Evolutionary conservation across 2,888 invertebrate genomes (phyloP).

Genomic region (Formica aserva): DNA sequence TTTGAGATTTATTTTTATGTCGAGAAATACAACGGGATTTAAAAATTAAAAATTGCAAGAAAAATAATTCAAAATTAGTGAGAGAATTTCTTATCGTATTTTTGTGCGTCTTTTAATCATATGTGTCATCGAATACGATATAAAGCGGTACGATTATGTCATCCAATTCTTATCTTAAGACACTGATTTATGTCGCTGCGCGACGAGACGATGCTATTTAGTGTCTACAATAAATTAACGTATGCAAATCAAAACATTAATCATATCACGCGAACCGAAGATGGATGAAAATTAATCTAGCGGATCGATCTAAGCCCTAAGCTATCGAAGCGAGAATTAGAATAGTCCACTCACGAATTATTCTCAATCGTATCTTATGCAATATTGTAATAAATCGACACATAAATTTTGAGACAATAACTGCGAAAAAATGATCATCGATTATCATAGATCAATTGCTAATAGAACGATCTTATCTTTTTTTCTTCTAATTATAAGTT

Average conservation of each 20-base stretch:
- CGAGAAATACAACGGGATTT: background rate
- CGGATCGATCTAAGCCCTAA: background rate
- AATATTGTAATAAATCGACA: background rate
- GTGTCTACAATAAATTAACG: background rate
- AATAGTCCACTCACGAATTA: slow-evolving; percentile 24
- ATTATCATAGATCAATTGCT: background rate
- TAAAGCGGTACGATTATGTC: background rate
- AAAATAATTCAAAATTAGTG: background rate
- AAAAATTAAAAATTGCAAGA: background rate
- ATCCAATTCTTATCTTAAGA: background rate
- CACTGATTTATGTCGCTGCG: background rate
- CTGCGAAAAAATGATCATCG: background rate
- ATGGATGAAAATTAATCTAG: background rate
- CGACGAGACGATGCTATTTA: background rate
- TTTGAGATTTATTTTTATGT: background rate
- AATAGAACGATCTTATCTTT: background rate
- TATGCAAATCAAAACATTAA: slow-evolving; percentile 21
- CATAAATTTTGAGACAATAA: background rate
- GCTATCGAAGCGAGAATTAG: slow-evolving; percentile 1
- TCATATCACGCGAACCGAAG: background rate
- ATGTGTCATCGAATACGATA: background rate
- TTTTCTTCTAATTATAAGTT: background rate
- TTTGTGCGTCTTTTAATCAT: background rate
- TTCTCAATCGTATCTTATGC: background rate
- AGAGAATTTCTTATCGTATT: background rate